phyloP scores from a whole-genome alignment of 2,113 vertebrate genomes.

The Passer domesticus region DNA sequence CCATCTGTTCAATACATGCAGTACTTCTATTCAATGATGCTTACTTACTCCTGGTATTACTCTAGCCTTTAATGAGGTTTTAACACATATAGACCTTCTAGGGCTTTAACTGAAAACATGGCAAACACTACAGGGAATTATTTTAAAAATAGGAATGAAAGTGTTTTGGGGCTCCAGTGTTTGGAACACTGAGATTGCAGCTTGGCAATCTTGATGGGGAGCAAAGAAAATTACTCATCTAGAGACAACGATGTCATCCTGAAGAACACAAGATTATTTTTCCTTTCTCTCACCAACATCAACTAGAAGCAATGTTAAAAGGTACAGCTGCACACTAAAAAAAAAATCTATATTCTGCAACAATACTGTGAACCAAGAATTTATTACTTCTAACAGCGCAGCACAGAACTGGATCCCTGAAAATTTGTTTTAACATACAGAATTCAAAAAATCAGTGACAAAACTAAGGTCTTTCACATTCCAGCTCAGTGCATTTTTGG shows the following conservation, averaged over 20 bases:
- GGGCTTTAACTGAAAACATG: background rate
- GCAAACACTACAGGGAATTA: background rate
- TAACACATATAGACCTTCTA: background rate
- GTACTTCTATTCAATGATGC: background rate
- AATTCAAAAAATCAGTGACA: background rate
- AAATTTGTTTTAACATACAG: background rate
- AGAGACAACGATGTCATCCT: rapidly evolving
- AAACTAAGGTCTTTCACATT: background rate
- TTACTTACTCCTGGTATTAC: background rate
- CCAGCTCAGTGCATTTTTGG: background rate
- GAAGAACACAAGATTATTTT: background rate
- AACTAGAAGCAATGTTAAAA: background rate
- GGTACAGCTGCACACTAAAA: background rate
- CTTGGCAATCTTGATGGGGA: background rate
- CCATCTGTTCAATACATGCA: background rate
- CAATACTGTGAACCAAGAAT: background rate
- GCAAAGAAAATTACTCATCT: background rate
- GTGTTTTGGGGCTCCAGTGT: background rate
- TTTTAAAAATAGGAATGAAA: background rate
- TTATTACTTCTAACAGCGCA: background rate
- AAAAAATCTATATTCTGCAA: background rate
- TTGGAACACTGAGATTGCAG: background rate
- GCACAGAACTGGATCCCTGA: background rate
- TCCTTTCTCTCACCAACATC: background rate
- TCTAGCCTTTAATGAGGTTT: background rate